These are phyloP conservation scores for Stigmatopora nigra DNA, from an alignment of 2,113 vertebrate species.

Conservation along the genomic window DNA sequence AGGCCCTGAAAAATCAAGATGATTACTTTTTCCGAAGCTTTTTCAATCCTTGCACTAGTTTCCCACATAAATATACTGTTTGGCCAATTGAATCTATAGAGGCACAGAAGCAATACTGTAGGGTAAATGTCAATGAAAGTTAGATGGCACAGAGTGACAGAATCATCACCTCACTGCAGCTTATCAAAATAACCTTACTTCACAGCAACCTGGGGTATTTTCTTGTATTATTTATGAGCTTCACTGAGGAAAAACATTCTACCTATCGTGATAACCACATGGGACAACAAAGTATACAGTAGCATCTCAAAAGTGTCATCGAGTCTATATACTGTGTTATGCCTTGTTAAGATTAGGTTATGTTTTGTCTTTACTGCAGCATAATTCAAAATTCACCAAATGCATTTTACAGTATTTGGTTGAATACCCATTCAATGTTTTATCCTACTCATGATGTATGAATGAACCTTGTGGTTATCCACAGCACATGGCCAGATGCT, in stretches of 20 bases:
- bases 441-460: background rate
- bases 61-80: background rate
- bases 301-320: background rate
- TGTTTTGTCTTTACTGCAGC: background rate
- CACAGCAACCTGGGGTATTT: background rate
- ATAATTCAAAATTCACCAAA: background rate
- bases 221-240: conserved; percentile 28
- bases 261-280: conserved; percentile 9
- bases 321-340: background rate
- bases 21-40: background rate
- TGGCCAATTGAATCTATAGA: background rate
- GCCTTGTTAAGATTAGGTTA: background rate
- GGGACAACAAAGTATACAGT: conserved; percentile 7
- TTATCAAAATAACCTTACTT: conserved; percentile 2
- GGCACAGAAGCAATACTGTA: background rate
- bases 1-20: conserved; percentile 2
- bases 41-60: background rate
- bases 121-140: background rate
- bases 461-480: background rate
- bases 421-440: conserved; percentile 9
- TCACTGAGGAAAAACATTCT: conserved; percentile 2
- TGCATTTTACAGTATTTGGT: conserved; percentile 18
- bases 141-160: background rate
- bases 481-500: background rate
- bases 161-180: background rate